Evolutionary conservation across 2,797 vertebrate genomes (phyloP).

Genomic region (Mus spretus): DNA sequence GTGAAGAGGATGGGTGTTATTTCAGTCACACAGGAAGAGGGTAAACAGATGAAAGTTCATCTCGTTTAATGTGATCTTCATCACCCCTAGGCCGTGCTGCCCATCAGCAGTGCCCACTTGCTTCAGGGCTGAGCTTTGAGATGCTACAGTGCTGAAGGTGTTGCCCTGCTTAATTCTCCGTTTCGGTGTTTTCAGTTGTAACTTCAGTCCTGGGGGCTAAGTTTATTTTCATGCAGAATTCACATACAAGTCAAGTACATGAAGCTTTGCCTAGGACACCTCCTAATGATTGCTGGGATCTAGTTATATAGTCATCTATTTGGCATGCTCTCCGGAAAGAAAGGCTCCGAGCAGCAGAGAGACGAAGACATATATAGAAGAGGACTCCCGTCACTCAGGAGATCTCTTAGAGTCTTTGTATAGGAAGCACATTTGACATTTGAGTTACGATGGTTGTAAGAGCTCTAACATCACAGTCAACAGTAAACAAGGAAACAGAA

Average conservation of each 20-base stretch:
- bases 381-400: not conserved
- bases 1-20: not conserved
- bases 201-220: not conserved
- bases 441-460: not conserved
- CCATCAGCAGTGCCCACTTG: not conserved
- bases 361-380: not conserved
- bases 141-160: fast-evolving
- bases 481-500: not conserved
- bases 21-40: conserved; percentile 22
- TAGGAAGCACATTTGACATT: not conserved
- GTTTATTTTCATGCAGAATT: conserved; percentile 41
- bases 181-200: not conserved
- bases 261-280: conserved; percentile 25
- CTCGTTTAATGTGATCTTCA: not conserved
- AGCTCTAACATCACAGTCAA: not conserved
- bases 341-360: not conserved
- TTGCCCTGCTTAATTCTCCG: not conserved
- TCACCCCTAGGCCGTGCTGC: fast-evolving
- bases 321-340: not conserved
- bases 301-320: not conserved
- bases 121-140: not conserved
- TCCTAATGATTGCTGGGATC: not conserved
- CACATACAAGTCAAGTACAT: conserved; percentile 19
- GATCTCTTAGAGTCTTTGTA: not conserved
- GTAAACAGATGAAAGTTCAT: not conserved